phyloP scores from a whole-genome alignment of 2,113 vertebrate species.

The Lipophrys pholis region DNA sequence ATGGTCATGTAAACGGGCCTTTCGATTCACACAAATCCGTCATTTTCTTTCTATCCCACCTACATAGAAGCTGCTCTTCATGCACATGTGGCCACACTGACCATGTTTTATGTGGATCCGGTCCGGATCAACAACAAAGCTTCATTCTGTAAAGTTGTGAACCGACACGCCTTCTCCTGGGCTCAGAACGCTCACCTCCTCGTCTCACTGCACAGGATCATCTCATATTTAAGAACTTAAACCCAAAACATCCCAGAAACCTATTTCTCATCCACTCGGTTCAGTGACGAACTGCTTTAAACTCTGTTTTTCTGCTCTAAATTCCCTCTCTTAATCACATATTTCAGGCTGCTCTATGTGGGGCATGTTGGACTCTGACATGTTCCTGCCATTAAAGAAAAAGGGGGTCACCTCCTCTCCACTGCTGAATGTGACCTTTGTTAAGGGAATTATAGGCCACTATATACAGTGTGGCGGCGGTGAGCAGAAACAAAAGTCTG shows the following conservation, averaged over 20 bases:
- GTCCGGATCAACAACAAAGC: no score
- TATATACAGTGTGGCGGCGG: constrained; percentile 59
- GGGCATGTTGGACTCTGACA: constrained; percentile 54
- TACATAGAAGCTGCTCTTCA: no score
- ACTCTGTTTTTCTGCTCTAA: constrained; percentile 47
- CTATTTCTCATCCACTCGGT: constrained; percentile 4
- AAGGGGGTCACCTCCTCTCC: constrained; percentile 74
- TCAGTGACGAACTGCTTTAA: background rate
- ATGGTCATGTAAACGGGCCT: no score
- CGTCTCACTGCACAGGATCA: constrained; percentile 38
- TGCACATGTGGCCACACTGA: no score
- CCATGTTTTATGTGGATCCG: no score
- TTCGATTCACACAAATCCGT: no score
- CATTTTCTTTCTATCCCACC: no score
- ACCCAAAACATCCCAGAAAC: constrained; percentile 35
- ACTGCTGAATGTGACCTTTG: constrained; percentile 79
- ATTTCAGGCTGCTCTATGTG: constrained; percentile 41
- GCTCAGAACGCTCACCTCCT: constrained; percentile 39
- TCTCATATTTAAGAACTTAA: constrained; percentile 29
- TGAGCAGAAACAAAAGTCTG: constrained; percentile 79
- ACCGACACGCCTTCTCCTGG: no score
- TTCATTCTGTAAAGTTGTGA: no score
- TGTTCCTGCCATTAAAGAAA: constrained; percentile 56
- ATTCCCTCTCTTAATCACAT: constrained; percentile 54
- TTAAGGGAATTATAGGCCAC: constrained; percentile 73